Conservation (phyloP, 1,140 invertebrate species). For the Prorops nasuta region DNA sequence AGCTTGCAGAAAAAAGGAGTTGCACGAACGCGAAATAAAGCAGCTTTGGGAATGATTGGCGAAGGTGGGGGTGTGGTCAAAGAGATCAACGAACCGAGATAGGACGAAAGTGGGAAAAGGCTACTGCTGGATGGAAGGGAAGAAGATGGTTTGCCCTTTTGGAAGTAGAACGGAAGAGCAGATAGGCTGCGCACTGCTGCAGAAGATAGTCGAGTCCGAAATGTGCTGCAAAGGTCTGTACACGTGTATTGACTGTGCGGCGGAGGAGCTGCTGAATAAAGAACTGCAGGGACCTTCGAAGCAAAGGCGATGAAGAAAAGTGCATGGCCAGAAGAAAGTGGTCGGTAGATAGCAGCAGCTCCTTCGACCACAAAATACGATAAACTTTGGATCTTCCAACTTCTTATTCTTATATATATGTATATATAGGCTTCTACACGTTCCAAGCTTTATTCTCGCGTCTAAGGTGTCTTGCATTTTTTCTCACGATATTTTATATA, state of each 20-base stretch:
- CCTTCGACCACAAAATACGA: conserved; percentile 50
- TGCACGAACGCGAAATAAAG: no score
- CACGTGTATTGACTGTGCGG: conserved; percentile 15
- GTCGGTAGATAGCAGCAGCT: conserved; percentile 42
- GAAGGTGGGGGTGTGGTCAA: no score
- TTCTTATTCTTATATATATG: no score
- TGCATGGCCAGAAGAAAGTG: conserved; percentile 40
- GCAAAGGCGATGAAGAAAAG: conserved; percentile 22
- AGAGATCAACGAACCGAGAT: conserved; percentile 16
- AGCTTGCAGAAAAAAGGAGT: no score
- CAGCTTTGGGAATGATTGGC: no score
- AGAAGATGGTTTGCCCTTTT: background rate
- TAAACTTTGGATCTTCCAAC: conserved; percentile 44
- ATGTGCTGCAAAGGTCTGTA: no score
- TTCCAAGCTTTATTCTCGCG: no score
- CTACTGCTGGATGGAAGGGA: background rate
- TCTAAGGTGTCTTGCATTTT: no score
- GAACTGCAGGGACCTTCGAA: conserved; percentile 33
- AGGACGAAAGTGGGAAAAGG: background rate
- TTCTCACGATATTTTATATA: no score
- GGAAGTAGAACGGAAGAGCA: conserved; percentile 13
- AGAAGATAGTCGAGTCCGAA: conserved; percentile 10
- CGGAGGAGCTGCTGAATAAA: conserved; percentile 38
- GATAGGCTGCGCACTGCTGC: conserved; percentile 5
- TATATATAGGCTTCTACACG: no score